Evolutionary conservation across 2,888 invertebrate genomes (phyloP).

Genomic region (Thysanoteuthis rhombus): DNA sequence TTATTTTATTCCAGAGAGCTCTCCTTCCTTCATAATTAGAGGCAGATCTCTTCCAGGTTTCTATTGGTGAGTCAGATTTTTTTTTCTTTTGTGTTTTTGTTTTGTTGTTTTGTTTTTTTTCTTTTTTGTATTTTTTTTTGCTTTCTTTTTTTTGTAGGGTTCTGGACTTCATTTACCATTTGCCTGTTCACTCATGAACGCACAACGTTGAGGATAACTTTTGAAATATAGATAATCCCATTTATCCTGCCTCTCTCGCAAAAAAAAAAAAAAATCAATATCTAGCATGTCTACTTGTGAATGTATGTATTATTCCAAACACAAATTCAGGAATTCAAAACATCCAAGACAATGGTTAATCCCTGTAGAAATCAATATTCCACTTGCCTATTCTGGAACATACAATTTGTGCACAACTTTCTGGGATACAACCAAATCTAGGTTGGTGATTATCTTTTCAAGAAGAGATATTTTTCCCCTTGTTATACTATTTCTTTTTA

Average conservation of each 20-base stretch:
- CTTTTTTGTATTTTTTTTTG: neutral
- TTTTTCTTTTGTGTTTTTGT: neutral
- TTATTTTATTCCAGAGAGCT: neutral
- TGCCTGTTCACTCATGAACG: slow-evolving; percentile 12
- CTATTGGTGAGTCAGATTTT: neutral
- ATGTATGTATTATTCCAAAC: slow-evolving; percentile 12
- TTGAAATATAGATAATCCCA: neutral
- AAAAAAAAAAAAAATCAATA: neutral
- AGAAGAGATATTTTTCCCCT: neutral
- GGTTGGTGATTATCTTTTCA: slow-evolving; percentile 12
- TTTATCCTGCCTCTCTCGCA: neutral
- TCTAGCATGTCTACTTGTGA: slow-evolving; percentile 12
- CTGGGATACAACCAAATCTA: slow-evolving; percentile 12
- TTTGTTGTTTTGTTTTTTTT: neutral
- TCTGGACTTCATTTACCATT: slow-evolving; percentile 12
- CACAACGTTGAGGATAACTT: slow-evolving; percentile 12
- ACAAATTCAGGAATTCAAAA: slow-evolving; percentile 12
- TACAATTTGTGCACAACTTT: neutral
- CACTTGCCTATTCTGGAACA: neutral
- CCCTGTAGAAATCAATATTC: neutral
- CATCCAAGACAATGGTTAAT: slow-evolving; percentile 12
- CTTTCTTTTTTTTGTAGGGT: neutral
- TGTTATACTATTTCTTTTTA: neutral
- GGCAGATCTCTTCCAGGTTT: slow-evolving; percentile 12
- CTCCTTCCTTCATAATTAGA: neutral